phyloP scores from a whole-genome alignment of 2,888 invertebrate species.

The Harpalus rufipes region DNA sequence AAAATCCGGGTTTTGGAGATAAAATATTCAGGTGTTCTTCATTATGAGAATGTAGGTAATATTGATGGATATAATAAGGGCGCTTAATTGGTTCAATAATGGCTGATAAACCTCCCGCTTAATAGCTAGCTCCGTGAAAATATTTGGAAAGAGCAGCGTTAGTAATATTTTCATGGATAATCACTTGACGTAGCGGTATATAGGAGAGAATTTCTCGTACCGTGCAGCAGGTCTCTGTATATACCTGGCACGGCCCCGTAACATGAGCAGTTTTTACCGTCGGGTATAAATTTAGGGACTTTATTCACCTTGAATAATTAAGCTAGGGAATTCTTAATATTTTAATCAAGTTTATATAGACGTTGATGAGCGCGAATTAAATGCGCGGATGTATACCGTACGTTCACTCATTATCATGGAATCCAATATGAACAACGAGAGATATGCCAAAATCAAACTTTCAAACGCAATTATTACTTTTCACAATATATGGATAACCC shows the following conservation, averaged over 20 bases:
- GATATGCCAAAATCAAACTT: too few relatives aligned
- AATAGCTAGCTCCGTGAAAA: constrained; percentile 28
- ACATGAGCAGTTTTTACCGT: constrained; percentile 60
- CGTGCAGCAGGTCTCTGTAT: not conserved
- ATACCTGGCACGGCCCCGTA: not conserved
- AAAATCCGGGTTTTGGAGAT: not conserved
- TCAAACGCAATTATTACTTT: too few relatives aligned
- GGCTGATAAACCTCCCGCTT: not conserved
- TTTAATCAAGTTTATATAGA: constrained; percentile 55
- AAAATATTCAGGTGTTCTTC: constrained; percentile 1
- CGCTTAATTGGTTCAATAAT: constrained; percentile 45
- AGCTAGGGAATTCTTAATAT: constrained; percentile 53
- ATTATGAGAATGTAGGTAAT: constrained; percentile 12
- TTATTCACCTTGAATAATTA: constrained; percentile 49
- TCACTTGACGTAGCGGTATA: not conserved
- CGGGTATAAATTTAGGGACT: constrained; percentile 56
- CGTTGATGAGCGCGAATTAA: constrained; percentile 50
- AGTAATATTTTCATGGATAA: constrained; percentile 40
- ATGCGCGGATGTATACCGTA: not conserved
- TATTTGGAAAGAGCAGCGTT: constrained; percentile 41
- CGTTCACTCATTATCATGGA: constrained; percentile 42
- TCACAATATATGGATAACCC: too few relatives aligned
- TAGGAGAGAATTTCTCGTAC: not conserved
- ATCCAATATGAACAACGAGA: constrained; percentile 14
- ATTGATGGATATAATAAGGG: constrained; percentile 21